Evolutionary conservation across 2,113 vertebrate genomes (phyloP), one percentile per base, ranked within the genome.

Genomic region (Rhizomys pruinosus): DNA sequence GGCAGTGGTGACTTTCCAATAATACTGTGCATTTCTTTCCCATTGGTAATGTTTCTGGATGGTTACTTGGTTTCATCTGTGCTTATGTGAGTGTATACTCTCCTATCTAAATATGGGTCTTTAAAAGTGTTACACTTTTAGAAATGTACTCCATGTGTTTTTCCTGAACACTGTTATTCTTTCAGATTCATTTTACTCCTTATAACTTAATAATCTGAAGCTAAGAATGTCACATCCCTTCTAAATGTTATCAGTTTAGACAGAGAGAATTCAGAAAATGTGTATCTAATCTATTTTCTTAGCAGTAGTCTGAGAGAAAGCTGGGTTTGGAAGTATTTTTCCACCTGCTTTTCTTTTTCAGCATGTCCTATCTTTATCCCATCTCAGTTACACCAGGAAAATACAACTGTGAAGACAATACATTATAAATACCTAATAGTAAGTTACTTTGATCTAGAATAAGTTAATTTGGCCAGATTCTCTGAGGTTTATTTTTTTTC

Each of bases 281-380:
- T 93, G 87, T 17, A 63, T 86, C 85, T 91, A 80, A 97, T 94
- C 59, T 96, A 61, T 87, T 88, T 91, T 42, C 72, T 93, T 80
- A 81, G 44, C 20, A 66, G 66, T 59, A 63, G 44, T 27, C 55
- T 84, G 55, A 87, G 44, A 84, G 79, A 95, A 95, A 97, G 88
- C 10, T 52, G 93, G 44, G 91, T 93, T 96, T 93, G 66, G 27
- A 76, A 42, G n/a, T 96, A 66, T 95, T 95, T 96, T 71, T 89
- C 84, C 79, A 92, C 76, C 87, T 94, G 94, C 63, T 95, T 96
- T 93, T 74, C 78, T 93, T 95, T 94, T 89, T 59, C 34, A 81
- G 32, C 15, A n/a, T 93, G 16, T 42, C n/a, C 22, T 92, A 55
- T n/a, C 23, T 90, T 86, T 94, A 86, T 94, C 93, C 93, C 57